Base-by-base conservation (phyloP, 2,888 invertebrate species). In the Tanytarsus gracilentus region DNA sequence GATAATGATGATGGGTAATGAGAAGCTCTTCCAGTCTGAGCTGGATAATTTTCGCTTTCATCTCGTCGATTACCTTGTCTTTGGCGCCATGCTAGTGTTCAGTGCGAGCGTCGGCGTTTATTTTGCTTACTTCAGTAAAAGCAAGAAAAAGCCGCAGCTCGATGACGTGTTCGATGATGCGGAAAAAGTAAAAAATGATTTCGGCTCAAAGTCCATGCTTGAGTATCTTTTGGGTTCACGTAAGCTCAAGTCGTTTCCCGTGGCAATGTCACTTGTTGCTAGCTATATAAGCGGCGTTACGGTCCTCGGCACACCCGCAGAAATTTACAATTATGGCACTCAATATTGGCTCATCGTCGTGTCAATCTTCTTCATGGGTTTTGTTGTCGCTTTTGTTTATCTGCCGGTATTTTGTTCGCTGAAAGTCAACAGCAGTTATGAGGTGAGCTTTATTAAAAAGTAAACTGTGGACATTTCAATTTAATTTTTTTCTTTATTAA, bases 261-360 rank as follows among this genome's bases (percentile, higher is more conserved):
- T 92, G 14, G 85, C 91, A 23, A 84, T 91, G 79, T 91, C 90
- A 7, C 78, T 92, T 30, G 82, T 92, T 68, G 91, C 90, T 61
- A 90, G 89, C 70, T 91, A 91, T 69, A 84, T 92, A 68, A 91
- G 91, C 11, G 91, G 91, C 56, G 88, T 92, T 53, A 91, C 91
- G 56, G 85, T 92, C 64, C 76, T 92, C 65, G 92, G 92, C 27
- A 89, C 88, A 4, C 89, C 91, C 6, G 84, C 89, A 0, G 91
- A 92, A 75, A 84, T 90, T 69, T 92, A 90, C 75, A 85, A 86
- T 72, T 90, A 84, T 68, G 92, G 92, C 26, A 84, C 86, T 0
- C 87, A 88, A 69, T 90, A 90, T 72, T 85, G 85, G 82, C 75
- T 87, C 65, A 84, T 88, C 62, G 76, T 85, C 30, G 70, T 89